Conservation (phyloP, 2,797 vertebrate genomes). For the Xerus rutilus region DNA sequence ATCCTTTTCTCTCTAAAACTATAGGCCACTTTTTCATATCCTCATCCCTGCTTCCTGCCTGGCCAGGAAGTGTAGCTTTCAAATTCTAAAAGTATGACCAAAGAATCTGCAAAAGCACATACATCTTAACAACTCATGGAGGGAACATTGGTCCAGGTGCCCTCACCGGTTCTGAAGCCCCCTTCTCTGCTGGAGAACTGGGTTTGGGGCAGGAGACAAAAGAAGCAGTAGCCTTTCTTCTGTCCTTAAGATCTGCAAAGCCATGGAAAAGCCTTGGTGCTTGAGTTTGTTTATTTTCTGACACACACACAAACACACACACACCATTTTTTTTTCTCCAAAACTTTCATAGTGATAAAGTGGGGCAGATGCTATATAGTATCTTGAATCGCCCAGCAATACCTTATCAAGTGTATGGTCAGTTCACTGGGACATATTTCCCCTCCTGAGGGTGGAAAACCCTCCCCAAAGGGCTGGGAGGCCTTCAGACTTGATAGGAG, state of each 20-base stretch:
- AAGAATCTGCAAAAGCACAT: background rate
- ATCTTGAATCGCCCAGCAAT: background rate
- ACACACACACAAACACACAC: too few species aligned
- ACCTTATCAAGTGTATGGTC: background rate
- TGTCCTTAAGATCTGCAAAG: background rate
- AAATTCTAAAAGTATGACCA: background rate
- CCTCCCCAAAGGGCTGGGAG: background rate
- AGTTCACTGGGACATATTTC: background rate
- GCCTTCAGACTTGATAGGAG: background rate
- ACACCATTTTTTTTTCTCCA: too few species aligned
- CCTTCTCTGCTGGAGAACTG: background rate
- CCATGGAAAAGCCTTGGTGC: background rate
- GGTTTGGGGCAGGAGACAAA: background rate
- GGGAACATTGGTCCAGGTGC: rapidly evolving
- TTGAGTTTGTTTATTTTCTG: background rate
- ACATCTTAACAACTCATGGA: background rate
- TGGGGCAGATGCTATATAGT: background rate
- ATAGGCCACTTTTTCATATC: background rate
- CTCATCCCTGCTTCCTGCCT: background rate
- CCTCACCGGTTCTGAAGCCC: too few species aligned
- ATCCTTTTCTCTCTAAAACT: background rate
- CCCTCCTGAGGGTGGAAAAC: background rate
- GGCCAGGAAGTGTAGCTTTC: background rate
- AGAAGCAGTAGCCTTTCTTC: background rate
- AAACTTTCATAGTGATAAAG: background rate